Conservation (phyloP, 2,113 vertebrate species). For the Beaufortia kweichowensis region DNA sequence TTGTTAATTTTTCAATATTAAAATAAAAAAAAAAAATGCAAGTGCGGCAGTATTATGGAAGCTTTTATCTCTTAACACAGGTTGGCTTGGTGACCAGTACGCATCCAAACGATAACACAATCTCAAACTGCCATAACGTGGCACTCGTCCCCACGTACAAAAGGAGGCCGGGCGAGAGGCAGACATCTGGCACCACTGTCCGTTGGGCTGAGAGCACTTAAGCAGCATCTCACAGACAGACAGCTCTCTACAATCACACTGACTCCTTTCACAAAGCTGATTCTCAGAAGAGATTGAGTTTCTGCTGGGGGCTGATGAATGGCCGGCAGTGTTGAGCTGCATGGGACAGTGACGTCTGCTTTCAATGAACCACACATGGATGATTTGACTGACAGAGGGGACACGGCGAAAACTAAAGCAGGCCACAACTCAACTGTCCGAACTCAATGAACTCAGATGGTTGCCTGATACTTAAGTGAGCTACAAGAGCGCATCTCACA, state of each 20-base stretch:
- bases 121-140: background rate
- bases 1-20: too few relatives aligned
- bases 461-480: background rate
- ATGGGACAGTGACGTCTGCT: conserved; percentile 42
- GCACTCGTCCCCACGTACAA: background rate
- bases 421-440: conserved; percentile 29
- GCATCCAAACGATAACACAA: conserved; percentile 21
- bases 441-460: background rate
- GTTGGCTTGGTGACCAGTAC: background rate
- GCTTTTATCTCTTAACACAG: background rate
- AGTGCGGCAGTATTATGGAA: background rate
- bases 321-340: conserved; percentile 13
- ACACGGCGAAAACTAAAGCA: conserved; percentile 8
- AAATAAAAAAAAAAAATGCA: too few relatives aligned
- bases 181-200: conserved; percentile 47
- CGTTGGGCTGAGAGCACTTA: conserved; percentile 17
- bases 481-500: background rate
- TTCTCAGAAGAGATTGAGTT: conserved; percentile 43
- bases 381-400: conserved; percentile 28
- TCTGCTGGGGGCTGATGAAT: conserved; percentile 32
- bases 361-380: conserved; percentile 42
- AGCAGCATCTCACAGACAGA: conserved; percentile 14
- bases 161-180: conserved; percentile 12
- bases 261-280: conserved; percentile 35
- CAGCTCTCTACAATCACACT: conserved; percentile 37